phyloP scores from a whole-genome alignment of 2,888 invertebrate genomes.

The Cistogaster globosa region DNA sequence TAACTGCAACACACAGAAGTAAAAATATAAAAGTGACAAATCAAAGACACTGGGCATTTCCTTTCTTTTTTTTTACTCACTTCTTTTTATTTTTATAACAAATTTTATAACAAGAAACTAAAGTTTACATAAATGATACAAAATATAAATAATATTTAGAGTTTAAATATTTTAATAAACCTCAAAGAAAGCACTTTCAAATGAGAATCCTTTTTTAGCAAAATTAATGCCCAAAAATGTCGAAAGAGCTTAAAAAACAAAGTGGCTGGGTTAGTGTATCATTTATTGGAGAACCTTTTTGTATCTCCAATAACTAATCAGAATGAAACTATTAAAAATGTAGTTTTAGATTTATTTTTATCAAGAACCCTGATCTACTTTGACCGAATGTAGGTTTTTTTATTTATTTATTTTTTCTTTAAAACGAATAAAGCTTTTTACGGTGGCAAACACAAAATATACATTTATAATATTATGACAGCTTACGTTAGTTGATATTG shows the following conservation, averaged over 20 bases:
- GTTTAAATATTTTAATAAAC: neutral
- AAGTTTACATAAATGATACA: neutral
- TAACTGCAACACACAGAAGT: neutral
- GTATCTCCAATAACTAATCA: neutral
- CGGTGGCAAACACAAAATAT: conserved; percentile 71
- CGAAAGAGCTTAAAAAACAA: too few relatives aligned
- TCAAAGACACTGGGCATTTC: conserved; percentile 75
- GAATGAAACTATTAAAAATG: neutral
- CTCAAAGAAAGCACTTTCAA: neutral
- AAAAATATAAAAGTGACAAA: conserved; percentile 76
- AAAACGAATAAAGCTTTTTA: conserved; percentile 11
- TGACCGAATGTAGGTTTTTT: conserved; percentile 9
- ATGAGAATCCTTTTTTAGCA: too few relatives aligned
- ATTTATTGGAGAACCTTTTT: too few relatives aligned
- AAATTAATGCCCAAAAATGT: too few relatives aligned
- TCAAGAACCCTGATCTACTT: neutral
- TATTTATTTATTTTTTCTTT: neutral
- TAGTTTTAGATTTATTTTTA: neutral
- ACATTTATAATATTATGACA: conserved; percentile 73
- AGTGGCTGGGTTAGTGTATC: too few relatives aligned
- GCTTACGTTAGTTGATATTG: conserved; percentile 53
- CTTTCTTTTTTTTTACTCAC: neutral
- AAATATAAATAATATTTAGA: neutral
- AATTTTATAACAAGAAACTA: conserved; percentile 16
- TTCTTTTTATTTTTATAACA: conserved; percentile 8